Evolutionary conservation across 2,797 vertebrate genomes (phyloP).

Genomic region (Capromys pilorides): DNA sequence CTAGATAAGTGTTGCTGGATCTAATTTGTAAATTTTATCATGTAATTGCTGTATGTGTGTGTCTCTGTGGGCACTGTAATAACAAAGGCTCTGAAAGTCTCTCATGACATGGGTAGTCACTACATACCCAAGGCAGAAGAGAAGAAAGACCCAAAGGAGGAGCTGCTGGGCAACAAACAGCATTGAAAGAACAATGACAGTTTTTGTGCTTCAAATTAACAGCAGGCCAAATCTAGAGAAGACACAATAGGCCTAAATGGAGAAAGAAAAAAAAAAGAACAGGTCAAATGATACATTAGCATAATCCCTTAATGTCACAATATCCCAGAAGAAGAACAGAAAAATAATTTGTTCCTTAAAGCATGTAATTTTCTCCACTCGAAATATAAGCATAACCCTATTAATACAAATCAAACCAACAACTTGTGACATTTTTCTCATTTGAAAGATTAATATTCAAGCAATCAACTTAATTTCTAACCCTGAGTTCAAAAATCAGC

Average conservation of each 20-base stretch:
- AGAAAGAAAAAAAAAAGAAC: neutral
- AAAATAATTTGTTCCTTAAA: constrained; percentile 59
- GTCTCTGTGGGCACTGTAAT: no score
- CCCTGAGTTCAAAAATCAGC: constrained; percentile 56
- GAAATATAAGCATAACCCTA: constrained; percentile 60
- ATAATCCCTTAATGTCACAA: constrained; percentile 37
- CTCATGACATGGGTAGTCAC: neutral
- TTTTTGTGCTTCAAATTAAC: constrained; percentile 21
- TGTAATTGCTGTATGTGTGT: no score
- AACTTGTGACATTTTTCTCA: constrained; percentile 50
- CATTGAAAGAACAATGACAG: neutral
- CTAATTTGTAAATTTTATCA: no score
- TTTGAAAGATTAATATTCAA: constrained; percentile 68
- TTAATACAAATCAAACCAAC: constrained; percentile 64
- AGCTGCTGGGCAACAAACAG: neutral
- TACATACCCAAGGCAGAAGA: neutral
- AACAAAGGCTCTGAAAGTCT: neutral
- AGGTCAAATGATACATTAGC: constrained; percentile 12
- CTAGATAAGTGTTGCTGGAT: no score
- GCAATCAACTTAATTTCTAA: constrained; percentile 65
- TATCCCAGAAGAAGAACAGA: constrained; percentile 19
- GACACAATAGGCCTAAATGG: neutral
- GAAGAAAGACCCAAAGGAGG: neutral
- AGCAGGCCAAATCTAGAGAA: neutral
- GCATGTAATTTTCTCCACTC: constrained; percentile 65